phyloP scores from a whole-genome alignment of 2,797 vertebrate genomes.

The Ctenopoma multispine region DNA sequence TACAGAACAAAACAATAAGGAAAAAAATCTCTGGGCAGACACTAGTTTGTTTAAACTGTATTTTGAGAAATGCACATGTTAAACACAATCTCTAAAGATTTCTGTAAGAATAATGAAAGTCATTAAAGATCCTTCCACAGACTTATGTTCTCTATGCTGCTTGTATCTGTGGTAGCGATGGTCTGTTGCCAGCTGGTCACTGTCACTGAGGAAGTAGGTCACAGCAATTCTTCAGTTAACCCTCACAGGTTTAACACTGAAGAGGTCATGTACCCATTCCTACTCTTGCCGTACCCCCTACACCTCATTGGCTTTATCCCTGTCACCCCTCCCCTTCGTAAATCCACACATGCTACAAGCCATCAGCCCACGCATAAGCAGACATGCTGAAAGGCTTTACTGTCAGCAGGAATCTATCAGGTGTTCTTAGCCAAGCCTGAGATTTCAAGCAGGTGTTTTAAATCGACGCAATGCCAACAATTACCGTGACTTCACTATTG shows the following conservation, averaged over 20 bases:
- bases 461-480: slow-evolving; percentile 4
- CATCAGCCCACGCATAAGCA: slow-evolving; percentile 42
- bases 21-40: not conserved
- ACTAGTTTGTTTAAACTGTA: slow-evolving; percentile 12
- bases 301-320: slow-evolving; percentile 67
- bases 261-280: slow-evolving; percentile 60
- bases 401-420: slow-evolving; percentile 64
- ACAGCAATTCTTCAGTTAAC: slow-evolving; percentile 68
- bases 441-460: slow-evolving; percentile 38
- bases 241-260: slow-evolving; percentile 66
- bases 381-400: slow-evolving; percentile 43
- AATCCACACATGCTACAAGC: slow-evolving; percentile 63
- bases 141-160: slow-evolving; percentile 13
- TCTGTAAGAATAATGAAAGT: slow-evolving; percentile 17
- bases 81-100: slow-evolving; percentile 9
- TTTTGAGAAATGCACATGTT: not conserved
- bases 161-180: not conserved
- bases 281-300: slow-evolving; percentile 47
- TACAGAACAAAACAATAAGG: too few relatives aligned
- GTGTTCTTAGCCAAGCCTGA: slow-evolving; percentile 37
- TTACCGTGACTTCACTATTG: not conserved
- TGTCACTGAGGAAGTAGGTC: slow-evolving; percentile 78
- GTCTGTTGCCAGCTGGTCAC: slow-evolving; percentile 71
- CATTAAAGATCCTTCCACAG: slow-evolving; percentile 8
- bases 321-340: slow-evolving; percentile 38